Conservation (phyloP, 2,113 vertebrate genomes). For the Lophotis ruficrista region DNA sequence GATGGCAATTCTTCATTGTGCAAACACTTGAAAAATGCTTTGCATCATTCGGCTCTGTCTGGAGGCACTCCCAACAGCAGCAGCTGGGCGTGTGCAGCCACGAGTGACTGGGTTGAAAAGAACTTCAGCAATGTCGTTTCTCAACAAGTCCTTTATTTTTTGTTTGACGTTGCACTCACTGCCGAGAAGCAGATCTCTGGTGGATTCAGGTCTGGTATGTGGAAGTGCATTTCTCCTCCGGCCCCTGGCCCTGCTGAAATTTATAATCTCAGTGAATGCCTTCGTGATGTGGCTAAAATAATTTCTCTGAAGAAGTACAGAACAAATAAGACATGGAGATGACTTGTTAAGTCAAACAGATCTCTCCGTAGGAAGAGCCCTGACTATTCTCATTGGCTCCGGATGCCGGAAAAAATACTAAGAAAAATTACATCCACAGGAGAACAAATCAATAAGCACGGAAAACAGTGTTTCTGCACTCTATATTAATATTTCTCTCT, state of each 20-base stretch:
- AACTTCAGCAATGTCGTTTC: not conserved
- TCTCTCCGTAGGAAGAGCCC: not conserved
- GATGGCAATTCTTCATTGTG: not conserved
- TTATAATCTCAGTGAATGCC: not conserved
- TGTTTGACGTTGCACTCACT: not conserved
- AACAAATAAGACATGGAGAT: not conserved
- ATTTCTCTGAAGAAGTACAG: not conserved
- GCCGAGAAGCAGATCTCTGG: not conserved
- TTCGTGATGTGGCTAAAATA: not conserved
- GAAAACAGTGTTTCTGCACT: not conserved
- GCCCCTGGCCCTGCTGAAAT: not conserved
- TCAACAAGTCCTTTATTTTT: not conserved
- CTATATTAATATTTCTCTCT: not conserved
- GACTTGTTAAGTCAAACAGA: not conserved
- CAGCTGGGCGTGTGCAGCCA: slow-evolving; percentile 12
- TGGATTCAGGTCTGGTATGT: not conserved
- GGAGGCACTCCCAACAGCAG: slow-evolving; percentile 5
- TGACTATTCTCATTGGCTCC: not conserved
- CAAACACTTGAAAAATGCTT: slow-evolving; percentile 40
- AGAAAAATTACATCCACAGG: not conserved
- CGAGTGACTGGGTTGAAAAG: not conserved
- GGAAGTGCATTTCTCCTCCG: not conserved
- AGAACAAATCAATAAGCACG: not conserved
- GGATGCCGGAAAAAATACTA: not conserved
- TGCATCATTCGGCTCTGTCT: not conserved